Evolutionary conservation across 30 jellyfish, hydroid and myxozoan genomes (phyloP), one percentile per base, ranked within the genome.

Genomic region (Catostylus mosaicus): DNA sequence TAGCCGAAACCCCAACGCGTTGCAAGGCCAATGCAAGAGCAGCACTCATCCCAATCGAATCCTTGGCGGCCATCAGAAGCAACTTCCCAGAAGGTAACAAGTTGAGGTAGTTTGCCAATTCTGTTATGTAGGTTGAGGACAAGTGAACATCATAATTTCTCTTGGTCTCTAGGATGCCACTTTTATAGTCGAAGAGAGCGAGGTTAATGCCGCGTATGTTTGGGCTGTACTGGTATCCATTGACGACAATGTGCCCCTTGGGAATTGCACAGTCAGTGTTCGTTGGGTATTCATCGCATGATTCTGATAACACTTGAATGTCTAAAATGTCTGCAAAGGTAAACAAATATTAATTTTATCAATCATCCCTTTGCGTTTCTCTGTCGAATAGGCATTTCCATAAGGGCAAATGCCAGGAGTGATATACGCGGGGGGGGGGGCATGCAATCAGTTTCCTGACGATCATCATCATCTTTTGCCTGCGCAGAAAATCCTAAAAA

Each of bases 161-260:
- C 61, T n/a, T 29, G 30, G 48, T 54, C 46, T 78, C 89, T 1
- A 78, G 59, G 19, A 78, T 24, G 54, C 81, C 69, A 64, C 82
- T 78, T 33, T 74, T 76, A 38, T 59, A 62, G 50, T 78, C 89
- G 45, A 78, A 63, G 9, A 78, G 59, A 24, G 38, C 89, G 12
- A 78, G 29, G 57, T 78, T 78, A 9, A 78, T 40, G 18, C 89
- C 89, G 2, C 82, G 48, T 1, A 3, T 16, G 34, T 78, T 38
- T 24, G 2, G 11, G 20, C 81, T 78, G 82, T 78, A 78, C 62
- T 78, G 89, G 52, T 62, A 63, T 60, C 89, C 89, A 64, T 78
- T 78, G 38, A 78, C 89, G 26, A 5, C 22, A 0, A 78, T 64
- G 34, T 78, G 74, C 22, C 72, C 80, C 34, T 45, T 62, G 22